A percentile compares a stretch with the other conserved stretches of the same genome.
phyloP scores from a whole-genome alignment of 2,888 invertebrate genomes.

The Athalia cordata region DNA sequence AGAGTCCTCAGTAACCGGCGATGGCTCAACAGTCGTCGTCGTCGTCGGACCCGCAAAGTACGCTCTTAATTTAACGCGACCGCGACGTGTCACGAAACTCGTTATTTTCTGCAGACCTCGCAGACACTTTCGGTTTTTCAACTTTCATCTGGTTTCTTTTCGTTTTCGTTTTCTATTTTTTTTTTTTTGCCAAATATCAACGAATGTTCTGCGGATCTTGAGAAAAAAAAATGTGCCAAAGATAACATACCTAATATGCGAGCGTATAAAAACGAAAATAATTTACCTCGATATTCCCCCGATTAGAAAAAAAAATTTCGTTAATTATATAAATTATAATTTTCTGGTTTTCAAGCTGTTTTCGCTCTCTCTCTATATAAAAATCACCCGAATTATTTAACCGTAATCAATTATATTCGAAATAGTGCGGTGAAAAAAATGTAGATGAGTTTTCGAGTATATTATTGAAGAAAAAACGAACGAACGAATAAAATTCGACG shows the following conservation, averaged over 20 bases:
- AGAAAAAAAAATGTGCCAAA: too few relatives aligned
- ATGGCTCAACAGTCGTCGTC: slow-evolving; percentile 30
- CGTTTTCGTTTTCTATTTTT: neutral
- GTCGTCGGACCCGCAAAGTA: slow-evolving; percentile 29
- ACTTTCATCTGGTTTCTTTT: slow-evolving; percentile 6
- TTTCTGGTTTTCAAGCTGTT: too few relatives aligned
- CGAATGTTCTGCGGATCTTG: neutral
- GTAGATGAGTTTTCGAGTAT: neutral
- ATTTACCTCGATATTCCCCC: too few relatives aligned
- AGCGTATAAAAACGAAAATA: too few relatives aligned
- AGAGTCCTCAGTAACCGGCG: slow-evolving; percentile 37
- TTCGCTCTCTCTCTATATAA: too few relatives aligned
- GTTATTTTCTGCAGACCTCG: neutral
- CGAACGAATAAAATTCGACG: too few relatives aligned
- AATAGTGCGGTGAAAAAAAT: neutral
- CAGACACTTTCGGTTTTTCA: slow-evolving; percentile 23
- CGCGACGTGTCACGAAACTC: slow-evolving; percentile 1
- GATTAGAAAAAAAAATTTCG: too few relatives aligned
- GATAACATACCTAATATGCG: too few relatives aligned
- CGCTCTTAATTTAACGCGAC: slow-evolving; percentile 24
- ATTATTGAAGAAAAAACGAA: neutral
- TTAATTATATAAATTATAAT: too few relatives aligned
- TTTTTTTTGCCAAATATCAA: neutral
- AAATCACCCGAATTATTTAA: too few relatives aligned
- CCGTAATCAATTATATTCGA: neutral